phyloP scores from a whole-genome alignment of 2,797 vertebrate species.

The Cichlasoma orientale region DNA sequence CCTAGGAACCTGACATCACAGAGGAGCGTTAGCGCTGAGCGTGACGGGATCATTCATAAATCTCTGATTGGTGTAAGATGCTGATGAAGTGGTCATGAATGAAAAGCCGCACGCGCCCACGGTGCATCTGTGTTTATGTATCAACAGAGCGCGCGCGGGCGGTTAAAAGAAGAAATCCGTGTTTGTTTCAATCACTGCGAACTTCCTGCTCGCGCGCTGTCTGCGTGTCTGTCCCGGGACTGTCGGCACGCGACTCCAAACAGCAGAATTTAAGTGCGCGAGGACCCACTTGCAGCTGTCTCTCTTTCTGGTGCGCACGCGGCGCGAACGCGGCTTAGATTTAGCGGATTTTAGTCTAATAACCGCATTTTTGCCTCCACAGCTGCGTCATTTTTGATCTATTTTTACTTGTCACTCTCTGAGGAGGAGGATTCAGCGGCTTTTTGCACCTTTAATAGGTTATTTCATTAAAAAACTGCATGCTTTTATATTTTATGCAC shows the following conservation, averaged over 20 bases:
- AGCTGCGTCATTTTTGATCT: background rate
- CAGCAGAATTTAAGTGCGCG: conserved; percentile 1
- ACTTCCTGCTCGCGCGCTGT: background rate
- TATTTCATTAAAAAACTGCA: background rate
- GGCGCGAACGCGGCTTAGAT: background rate
- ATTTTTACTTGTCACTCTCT: background rate
- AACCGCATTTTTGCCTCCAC: background rate
- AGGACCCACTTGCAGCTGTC: background rate
- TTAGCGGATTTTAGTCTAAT: background rate
- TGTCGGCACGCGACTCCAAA: conserved; percentile 11
- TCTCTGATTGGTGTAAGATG: background rate
- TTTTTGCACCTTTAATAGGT: background rate
- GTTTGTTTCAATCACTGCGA: background rate
- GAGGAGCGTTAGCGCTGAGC: background rate
- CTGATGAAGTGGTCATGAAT: background rate
- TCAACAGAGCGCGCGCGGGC: background rate
- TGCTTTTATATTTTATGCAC: background rate
- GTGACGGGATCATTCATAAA: background rate
- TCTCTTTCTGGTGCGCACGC: background rate
- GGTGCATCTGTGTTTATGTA: background rate
- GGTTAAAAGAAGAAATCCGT: background rate
- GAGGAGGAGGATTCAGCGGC: background rate
- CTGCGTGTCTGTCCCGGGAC: background rate
- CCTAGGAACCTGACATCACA: background rate
- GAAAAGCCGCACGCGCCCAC: background rate